Conservation (phyloP, 2,888 invertebrate species). For the Furcula furcula region DNA sequence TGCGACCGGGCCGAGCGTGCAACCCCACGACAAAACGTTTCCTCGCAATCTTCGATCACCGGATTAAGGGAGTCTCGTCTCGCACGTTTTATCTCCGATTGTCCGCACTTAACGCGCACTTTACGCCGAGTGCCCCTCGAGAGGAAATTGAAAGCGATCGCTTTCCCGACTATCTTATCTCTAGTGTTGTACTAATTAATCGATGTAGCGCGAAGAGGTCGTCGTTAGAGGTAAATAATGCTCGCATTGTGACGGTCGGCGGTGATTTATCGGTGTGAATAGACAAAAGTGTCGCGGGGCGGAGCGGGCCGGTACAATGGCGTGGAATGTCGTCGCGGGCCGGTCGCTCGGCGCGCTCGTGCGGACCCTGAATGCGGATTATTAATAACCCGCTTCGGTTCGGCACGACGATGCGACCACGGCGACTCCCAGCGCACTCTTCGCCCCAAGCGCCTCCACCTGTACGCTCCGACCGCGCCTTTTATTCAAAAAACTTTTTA, state of each 20-base stretch:
- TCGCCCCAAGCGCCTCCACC: constrained; percentile 69
- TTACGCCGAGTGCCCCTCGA: constrained; percentile 79
- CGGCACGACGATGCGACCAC: constrained; percentile 42
- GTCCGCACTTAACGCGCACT: constrained; percentile 81
- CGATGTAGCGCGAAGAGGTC: constrained; percentile 68
- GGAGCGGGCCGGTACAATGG: constrained; percentile 73
- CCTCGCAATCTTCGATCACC: constrained; percentile 81
- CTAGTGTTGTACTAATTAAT: constrained; percentile 80
- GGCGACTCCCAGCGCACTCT: constrained; percentile 56
- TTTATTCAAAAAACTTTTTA: constrained; percentile 60
- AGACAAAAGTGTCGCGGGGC: constrained; percentile 80
- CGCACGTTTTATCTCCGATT: constrained; percentile 82
- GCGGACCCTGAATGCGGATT: constrained; percentile 77
- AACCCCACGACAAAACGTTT: constrained; percentile 81
- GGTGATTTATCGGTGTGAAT: constrained; percentile 78
- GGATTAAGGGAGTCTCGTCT: constrained; percentile 80
- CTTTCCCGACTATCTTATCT: constrained; percentile 79
- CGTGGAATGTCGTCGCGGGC: constrained; percentile 76
- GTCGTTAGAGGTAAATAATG: constrained; percentile 77
- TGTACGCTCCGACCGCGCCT: constrained; percentile 58
- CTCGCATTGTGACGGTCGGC: constrained; percentile 61
- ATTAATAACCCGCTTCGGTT: constrained; percentile 76
- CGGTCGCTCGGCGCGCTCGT: constrained; percentile 63
- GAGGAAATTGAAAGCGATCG: constrained; percentile 82
- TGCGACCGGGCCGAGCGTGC: constrained; percentile 62